phyloP scores from a whole-genome alignment of 2,113 vertebrate species.

The Heterocephalus glaber region DNA sequence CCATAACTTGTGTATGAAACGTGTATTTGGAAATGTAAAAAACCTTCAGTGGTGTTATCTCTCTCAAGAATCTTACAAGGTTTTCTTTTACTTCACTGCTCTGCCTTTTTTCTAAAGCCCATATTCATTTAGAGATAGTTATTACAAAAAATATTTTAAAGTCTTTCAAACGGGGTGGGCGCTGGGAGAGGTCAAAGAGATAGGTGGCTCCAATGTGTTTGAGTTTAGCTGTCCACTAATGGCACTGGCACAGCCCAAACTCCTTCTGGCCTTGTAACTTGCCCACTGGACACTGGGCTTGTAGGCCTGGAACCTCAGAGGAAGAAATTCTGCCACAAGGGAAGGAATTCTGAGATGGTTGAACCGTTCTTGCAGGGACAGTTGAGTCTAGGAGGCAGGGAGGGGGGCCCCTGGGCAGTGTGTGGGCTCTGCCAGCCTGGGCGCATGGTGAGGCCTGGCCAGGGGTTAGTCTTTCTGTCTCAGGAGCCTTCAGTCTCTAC shows the following conservation, averaged over 20 bases:
- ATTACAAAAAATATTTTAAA: slow-evolving; percentile 28
- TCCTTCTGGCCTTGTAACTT: neutral
- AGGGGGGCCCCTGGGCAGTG: neutral
- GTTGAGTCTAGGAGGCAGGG: neutral
- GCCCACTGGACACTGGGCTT: neutral
- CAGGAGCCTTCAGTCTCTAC: neutral
- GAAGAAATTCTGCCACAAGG: neutral
- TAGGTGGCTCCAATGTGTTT: neutral
- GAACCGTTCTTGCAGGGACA: neutral
- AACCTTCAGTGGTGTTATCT: neutral
- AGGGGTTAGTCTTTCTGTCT: neutral
- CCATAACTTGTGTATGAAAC: neutral
- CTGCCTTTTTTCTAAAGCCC: neutral
- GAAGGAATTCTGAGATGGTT: neutral
- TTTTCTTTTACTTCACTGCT: neutral
- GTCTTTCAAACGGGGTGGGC: neutral
- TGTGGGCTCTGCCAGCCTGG: neutral
- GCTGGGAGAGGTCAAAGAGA: neutral
- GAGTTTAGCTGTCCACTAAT: neutral
- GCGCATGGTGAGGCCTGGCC: neutral
- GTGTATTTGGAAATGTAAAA: neutral
- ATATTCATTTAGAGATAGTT: neutral
- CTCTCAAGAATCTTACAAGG: neutral
- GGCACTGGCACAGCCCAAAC: neutral
- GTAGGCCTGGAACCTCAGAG: neutral